Conservation (phyloP, 2,888 invertebrate genomes). For the Apamea anceps region DNA sequence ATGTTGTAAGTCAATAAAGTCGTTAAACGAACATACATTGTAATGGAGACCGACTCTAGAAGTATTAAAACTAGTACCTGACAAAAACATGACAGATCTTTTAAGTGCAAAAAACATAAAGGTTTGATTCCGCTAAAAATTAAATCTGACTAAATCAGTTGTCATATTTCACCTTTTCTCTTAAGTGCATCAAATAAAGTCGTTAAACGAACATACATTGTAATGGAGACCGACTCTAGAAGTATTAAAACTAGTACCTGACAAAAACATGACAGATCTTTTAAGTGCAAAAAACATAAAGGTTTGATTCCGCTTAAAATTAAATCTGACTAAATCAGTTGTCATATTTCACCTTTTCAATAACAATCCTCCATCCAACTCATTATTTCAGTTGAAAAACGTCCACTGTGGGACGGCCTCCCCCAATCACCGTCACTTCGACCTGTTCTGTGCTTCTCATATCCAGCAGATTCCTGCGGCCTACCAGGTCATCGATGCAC, state of each 20-base stretch:
- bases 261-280: background rate
- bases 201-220: background rate
- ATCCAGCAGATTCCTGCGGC: no score
- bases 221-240: background rate
- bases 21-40: background rate
- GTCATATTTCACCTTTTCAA: background rate
- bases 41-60: background rate
- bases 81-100: background rate
- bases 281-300: background rate
- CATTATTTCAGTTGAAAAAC: no score
- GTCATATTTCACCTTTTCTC: background rate
- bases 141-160: no score
- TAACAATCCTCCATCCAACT: background rate
- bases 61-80: background rate
- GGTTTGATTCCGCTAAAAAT: background rate
- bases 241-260: background rate
- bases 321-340: no score
- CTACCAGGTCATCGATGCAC: no score
- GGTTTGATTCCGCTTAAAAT: background rate
- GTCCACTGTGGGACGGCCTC: no score
- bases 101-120: background rate
- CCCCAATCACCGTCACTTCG: no score
- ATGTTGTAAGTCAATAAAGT: background rate
- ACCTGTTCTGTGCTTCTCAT: no score
- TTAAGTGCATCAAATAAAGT: background rate